phyloP scores from a whole-genome alignment of 2,113 vertebrate species.

The Nesoenas mayeri region DNA sequence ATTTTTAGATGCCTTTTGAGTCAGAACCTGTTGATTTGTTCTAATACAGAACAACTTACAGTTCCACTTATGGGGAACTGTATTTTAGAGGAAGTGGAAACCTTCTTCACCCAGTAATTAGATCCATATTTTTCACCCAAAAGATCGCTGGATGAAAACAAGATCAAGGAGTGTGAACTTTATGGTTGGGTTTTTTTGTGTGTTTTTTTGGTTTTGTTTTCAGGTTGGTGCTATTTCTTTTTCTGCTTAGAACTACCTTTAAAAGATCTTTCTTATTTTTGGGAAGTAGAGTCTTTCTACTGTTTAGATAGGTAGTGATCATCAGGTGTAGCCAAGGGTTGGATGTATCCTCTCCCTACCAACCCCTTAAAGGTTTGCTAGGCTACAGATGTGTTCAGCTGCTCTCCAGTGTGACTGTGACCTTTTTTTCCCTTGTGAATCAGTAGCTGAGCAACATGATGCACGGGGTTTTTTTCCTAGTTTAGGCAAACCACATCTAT shows the following conservation, averaged over 20 bases:
- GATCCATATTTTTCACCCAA: not conserved
- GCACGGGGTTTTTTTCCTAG: not conserved
- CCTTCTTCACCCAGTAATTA: not conserved
- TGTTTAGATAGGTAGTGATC: not conserved
- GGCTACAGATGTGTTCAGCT: not conserved
- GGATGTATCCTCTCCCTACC: not conserved
- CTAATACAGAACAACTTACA: not conserved
- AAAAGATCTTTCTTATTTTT: not conserved
- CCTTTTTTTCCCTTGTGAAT: not conserved
- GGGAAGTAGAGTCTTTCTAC: not conserved
- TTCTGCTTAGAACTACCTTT: not conserved
- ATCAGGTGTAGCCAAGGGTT: not conserved
- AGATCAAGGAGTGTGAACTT: not conserved
- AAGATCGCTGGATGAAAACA: not conserved
- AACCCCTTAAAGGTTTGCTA: not conserved
- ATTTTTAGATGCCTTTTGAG: not conserved
- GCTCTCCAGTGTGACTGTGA: not conserved
- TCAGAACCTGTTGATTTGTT: not conserved
- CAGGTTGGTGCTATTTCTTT: not conserved
- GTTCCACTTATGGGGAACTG: not conserved
- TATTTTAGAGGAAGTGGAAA: slow-evolving; percentile 21
- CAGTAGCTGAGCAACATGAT: not conserved
- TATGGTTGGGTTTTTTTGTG: too few species aligned
- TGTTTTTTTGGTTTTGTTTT: not conserved
- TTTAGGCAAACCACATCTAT: not conserved